Base-by-base conservation (phyloP, 2,888 invertebrate species). In the Conus canariensis region DNA sequence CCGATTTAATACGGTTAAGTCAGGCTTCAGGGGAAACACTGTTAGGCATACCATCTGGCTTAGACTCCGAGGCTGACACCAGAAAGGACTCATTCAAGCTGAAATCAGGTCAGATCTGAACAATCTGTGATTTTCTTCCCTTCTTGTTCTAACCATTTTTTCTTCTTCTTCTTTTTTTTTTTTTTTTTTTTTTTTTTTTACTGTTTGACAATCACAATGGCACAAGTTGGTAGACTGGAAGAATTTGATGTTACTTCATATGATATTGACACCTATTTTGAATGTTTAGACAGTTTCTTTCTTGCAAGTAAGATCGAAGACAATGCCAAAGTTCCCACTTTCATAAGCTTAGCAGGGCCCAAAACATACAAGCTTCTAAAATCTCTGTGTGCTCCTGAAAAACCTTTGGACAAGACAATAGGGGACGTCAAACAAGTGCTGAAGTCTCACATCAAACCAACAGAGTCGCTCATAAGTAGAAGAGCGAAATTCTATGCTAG, bases 361-460 rank as follows among this genome's bases (percentile, higher is more conserved):
- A 25, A 77, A 77, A 77, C n/a, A n/a, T 77, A 77, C 77, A 77
- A 77, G 25, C 77, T 77, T n/a, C 25, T 77, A n/a, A 77, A 77
- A n/a, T 77, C 77, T n/a, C 77, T 77, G 22, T n/a, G 7, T 77
- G 77, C 77, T n/a, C 74, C 74, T n/a, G 25, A 19, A n/a, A 19
- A n/a, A n/a, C 77, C 77, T 77, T 77, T 0, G 25, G n/a, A 77
- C n/a, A 77, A 77, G n/a, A 77, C 77, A 19, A 77, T 77, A 77
- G 77, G n/a, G 22, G 77, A 77, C 45, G 45, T 45, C 45, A 45
- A 45, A 45, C 45, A 45, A 45, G 45, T 45, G 45, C 45, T 45
- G 45, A 45, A 77, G 25, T n/a, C 77, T n/a, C 77, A 4, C 45
- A 45, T 45, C 45, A 45, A 45, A 45, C 19, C 25, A n/a, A n/a